Conservation (phyloP, 2,888 invertebrate genomes). For the Aelia acuminata region DNA sequence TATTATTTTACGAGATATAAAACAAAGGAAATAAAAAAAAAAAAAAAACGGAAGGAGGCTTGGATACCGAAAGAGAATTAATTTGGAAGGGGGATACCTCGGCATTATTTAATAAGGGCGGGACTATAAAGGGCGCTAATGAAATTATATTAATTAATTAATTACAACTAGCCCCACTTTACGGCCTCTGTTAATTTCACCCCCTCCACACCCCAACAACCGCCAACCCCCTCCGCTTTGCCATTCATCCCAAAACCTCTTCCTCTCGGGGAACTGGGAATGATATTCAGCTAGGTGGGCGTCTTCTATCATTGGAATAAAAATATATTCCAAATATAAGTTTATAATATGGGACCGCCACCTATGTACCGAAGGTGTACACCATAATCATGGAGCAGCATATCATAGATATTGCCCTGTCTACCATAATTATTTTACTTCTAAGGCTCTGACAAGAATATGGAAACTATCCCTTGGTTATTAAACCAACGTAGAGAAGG, state of each 20-base stretch:
- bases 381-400: too few species aligned
- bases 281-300: not conserved
- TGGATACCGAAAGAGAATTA: not conserved
- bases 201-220: not conserved
- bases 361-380: too few species aligned
- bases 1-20: not conserved
- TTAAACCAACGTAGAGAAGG: too few species aligned
- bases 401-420: too few species aligned
- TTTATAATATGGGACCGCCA: too few species aligned
- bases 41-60: not conserved
- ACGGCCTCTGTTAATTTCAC: conserved; percentile 17
- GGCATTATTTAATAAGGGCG: conserved; percentile 36
- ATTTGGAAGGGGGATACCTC: not conserved
- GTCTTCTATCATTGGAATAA: too few species aligned
- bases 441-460: too few species aligned
- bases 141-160: conserved; percentile 55
- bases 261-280: not conserved
- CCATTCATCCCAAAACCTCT: too few species aligned
- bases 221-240: not conserved
- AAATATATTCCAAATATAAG: too few species aligned
- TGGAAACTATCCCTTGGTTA: too few species aligned
- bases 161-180: conserved; percentile 38
- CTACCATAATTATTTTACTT: too few species aligned
- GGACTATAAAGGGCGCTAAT: conserved; percentile 32
- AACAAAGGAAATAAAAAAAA: not conserved